Percentiles rank a stretch among this genome's conserved stretches.
phyloP scores from a whole-genome alignment of 2,113 vertebrate genomes.

The Todiramphus chloris region DNA sequence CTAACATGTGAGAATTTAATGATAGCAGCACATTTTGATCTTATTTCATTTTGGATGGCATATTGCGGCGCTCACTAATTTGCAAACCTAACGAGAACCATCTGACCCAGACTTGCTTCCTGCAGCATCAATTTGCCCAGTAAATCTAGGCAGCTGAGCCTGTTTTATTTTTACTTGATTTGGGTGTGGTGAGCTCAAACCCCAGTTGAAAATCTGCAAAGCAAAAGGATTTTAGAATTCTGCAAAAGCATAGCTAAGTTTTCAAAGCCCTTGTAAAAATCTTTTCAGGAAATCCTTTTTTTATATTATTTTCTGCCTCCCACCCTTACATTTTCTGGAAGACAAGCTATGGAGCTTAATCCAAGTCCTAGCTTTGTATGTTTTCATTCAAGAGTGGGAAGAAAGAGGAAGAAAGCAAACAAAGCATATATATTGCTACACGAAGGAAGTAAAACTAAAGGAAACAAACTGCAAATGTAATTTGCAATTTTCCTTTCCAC shows the following conservation, averaged over 20 bases:
- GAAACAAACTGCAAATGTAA: not conserved
- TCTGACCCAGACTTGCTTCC: not conserved
- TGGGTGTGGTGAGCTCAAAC: not conserved
- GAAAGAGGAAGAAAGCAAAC: not conserved
- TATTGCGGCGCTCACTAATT: not conserved
- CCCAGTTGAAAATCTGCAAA: not conserved
- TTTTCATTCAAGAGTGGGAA: not conserved
- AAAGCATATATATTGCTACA: not conserved
- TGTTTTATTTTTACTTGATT: not conserved
- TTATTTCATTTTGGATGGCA: not conserved
- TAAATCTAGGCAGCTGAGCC: not conserved
- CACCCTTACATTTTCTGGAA: not conserved
- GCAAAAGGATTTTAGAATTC: not conserved
- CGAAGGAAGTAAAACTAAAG: not conserved
- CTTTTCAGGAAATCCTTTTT: not conserved
- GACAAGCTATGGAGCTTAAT: not conserved
- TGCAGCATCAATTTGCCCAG: not conserved
- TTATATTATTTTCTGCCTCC: not conserved
- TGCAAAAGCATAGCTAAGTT: not conserved
- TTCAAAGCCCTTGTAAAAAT: not conserved
- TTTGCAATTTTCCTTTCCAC: not conserved
- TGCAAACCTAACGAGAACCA: constrained; percentile 19
- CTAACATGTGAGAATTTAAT: not conserved
- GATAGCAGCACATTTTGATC: not conserved
- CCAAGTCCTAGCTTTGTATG: not conserved